Base-by-base conservation (phyloP, 2,113 vertebrate genomes). In the Parus major region DNA sequence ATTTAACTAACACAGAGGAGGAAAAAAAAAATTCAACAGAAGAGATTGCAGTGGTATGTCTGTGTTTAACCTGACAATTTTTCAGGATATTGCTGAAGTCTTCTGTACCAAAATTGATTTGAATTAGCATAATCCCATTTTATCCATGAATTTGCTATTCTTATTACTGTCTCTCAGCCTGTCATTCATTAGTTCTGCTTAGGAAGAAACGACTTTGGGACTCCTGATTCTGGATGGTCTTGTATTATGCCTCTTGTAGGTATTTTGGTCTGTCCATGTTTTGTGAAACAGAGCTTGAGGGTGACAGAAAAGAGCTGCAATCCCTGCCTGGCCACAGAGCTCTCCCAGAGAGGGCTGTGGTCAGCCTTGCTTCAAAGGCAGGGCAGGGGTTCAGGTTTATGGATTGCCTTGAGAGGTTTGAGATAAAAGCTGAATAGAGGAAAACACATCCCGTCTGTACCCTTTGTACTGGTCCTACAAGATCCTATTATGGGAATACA, bases 81-180 rank as follows among this genome's bases (percentile, higher is more conserved):
- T 88, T 86, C 71, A 86, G 79, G 41, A 27, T 92, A 72, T 57
- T 0, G 0, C 53, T 88, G 46, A 81, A 80, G 35, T 59, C 39
- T 93, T 47, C 55, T 80, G 31, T 52, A 69, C 36, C 82, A 83
- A 92, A 94, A 86, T 77, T 83, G 39, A 70, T 95, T 86, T 86
- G 35, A 90, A 83, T 96, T 92, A 88, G 10, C 72, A 81, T 92
- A 93, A 93, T 95, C 79, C 21, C 15, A 42, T 92, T 92, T 94
- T 94, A 92, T 88, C 76, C 47, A 31, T 63, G 36, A 92, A 29
- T 0, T 88, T 88, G 33, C 31, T 73, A 28, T 68, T 78, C 72
- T 86, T 88, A 52, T 88, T 92, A 46, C 63, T 69, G 53, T 65
- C 81, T 91, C 15, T 81, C 64, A 92, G 42, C 33, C 63, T 90